Base-by-base conservation (phyloP, 2,797 vertebrate species). In the Tolypeutes matacus region DNA sequence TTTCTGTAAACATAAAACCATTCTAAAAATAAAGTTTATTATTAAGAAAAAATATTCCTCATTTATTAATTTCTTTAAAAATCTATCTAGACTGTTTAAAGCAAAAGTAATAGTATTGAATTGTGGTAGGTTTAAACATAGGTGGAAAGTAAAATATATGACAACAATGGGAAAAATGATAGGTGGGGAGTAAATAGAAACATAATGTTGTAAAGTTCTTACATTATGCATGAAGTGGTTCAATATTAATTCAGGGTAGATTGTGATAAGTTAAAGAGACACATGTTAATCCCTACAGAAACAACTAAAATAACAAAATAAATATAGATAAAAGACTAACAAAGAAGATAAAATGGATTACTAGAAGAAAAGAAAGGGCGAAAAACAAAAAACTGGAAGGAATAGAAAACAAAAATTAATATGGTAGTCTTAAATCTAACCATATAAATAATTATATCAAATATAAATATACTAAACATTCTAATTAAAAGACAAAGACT, bases 401-500 rank as follows among this genome's bases (percentile, higher is more conserved):
- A 81, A 64, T 69, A 42, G 5, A 62, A 83, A 86, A 27, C 23
- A 39, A 46, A 72, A 49, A 34, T 25, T 67, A 83, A 49, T n/a
- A 67, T 5, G 14, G 27, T 18, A 62, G 12, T n/a, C 69, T 83
- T 87, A 87, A 67, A 25, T 9, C 8, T 86, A 69, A 77, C 49
- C 20, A 67, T 75, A 67, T 27, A 14, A 60, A 39, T 64, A 58
- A 81, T 39, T 58, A 23, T 1, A 95, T 82, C 65, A 82, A 42
- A 76, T 67, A 4, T 23, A 83, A 69, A 60, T 13, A 7, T 9
- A 76, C 13, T 53, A 75, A 60, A 25, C 14, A 34, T 77, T 70
- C 62, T 62, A 70, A 77, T 64, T 83, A 88, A 92, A 87, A 92
- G 34, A 17, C 27, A 42, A 86, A 91, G 29, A 56, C 46, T 64